A percentile compares a stretch with the other conserved stretches of the same genome.
Conservation (phyloP, 1,140 invertebrate species). For the Philaenus spumarius region DNA sequence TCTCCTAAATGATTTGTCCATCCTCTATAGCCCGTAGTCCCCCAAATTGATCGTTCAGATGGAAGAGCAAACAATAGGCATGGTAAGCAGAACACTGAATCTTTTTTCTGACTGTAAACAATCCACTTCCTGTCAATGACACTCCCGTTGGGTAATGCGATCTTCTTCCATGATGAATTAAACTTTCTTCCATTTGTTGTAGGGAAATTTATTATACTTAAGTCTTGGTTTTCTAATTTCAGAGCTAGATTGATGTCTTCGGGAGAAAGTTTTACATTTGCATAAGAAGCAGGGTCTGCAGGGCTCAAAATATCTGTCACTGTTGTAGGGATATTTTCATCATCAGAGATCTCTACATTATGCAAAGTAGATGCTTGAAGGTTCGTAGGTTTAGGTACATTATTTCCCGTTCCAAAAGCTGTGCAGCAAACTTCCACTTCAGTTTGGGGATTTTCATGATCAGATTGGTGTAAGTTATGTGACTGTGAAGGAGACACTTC, state of each 20-base stretch:
- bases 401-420: too few species aligned
- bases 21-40: constrained; percentile 12
- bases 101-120: constrained; percentile 10
- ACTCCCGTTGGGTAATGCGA: constrained; percentile 4
- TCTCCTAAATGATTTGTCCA: background rate
- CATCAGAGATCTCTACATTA: too few species aligned
- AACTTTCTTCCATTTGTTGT: constrained; percentile 14
- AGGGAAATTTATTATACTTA: background rate
- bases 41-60: constrained; percentile 7
- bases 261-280: constrained; percentile 10
- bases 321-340: too few species aligned
- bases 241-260: constrained; percentile 11
- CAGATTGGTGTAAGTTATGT: too few species aligned
- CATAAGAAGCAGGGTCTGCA: constrained; percentile 1
- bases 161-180: constrained; percentile 3
- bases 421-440: too few species aligned
- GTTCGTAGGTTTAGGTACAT: too few species aligned
- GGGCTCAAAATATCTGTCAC: too few species aligned
- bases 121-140: constrained; percentile 14
- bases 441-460: too few species aligned
- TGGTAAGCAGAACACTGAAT: constrained; percentile 12
- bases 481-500: too few species aligned
- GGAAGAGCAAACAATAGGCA: constrained; percentile 14
- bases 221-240: constrained; percentile 11
- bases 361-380: too few species aligned